Base-by-base conservation (phyloP, 2,888 invertebrate species). In the Mesorhabditis belari region DNA sequence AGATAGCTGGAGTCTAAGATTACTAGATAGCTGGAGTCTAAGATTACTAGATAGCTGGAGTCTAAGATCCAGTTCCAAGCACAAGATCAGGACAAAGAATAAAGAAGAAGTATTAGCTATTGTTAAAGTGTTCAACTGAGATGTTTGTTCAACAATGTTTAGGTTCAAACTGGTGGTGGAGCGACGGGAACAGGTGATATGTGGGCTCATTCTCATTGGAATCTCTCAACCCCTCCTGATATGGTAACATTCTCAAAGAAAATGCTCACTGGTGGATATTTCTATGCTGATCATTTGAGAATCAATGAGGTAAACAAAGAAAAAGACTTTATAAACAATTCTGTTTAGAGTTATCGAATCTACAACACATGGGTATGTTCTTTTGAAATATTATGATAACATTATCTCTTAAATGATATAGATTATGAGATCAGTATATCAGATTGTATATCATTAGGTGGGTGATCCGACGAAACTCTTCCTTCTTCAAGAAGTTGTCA, bases 301-400 rank as follows among this genome's bases (percentile, higher is more conserved):
- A 82, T 84, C 23, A 79, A 80, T 29, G 82, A 83, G 79, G 84
- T 83, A 65, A 2, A 50, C 3, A 19, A n/a, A n/a, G n/a, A n/a
- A n/a, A n/a, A n/a, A n/a, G n/a, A n/a, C n/a, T n/a, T n/a, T n/a
- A n/a, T n/a, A n/a, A n/a, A n/a, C n/a, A n/a, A n/a, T n/a, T n/a
- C 27, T 21, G 35, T 74, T 44, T 66, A 84, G 84, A 80, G 90
- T 0, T 93, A 89, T 82, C 86, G 96, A 63, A 89, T 98, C 69
- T 96, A 94, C 84, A 98, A 98, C 83, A 98, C 98, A 0, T 98
- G 98, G 98, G 90, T n/a, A n/a, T n/a, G n/a, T n/a, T n/a, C n/a
- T n/a, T n/a, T n/a, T n/a, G n/a, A n/a, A n/a, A n/a, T n/a, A n/a
- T n/a, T n/a, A n/a, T n/a, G n/a, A n/a, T n/a, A n/a, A n/a, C n/a